phyloP scores from a whole-genome alignment of 2,113 vertebrate species.

The Suricata suricatta region DNA sequence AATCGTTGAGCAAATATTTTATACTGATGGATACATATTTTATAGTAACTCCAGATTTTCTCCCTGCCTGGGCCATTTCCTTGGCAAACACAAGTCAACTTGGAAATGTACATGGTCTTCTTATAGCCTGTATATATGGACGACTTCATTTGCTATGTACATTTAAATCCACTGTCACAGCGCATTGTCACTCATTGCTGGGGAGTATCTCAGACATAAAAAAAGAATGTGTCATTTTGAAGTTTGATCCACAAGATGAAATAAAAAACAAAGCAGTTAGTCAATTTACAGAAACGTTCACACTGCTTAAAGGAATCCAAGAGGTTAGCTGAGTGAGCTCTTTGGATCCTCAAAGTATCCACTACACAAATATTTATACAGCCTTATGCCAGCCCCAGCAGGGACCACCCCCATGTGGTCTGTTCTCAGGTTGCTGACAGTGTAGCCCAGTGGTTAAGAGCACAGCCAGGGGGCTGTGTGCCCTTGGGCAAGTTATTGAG shows the following conservation, averaged over 20 bases:
- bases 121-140: background rate
- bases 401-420: fast-evolving
- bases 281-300: background rate
- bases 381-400: background rate
- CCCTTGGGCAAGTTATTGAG: background rate
- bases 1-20: background rate
- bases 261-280: background rate
- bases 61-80: background rate
- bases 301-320: background rate
- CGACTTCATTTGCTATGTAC: background rate
- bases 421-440: background rate
- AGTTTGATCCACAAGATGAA: background rate
- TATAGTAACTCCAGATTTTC: background rate
- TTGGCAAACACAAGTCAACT: background rate
- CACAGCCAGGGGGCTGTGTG: background rate
- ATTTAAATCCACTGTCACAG: background rate
- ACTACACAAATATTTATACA: background rate
- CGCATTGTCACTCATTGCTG: background rate
- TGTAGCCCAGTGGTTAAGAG: background rate
- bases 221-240: background rate
- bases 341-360: background rate
- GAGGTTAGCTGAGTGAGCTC: background rate
- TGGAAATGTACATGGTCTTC: background rate
- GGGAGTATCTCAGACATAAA: background rate
- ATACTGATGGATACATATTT: background rate